phyloP scores from a whole-genome alignment of 2,888 invertebrate genomes.

The Venustoraphidia nigricollis region DNA sequence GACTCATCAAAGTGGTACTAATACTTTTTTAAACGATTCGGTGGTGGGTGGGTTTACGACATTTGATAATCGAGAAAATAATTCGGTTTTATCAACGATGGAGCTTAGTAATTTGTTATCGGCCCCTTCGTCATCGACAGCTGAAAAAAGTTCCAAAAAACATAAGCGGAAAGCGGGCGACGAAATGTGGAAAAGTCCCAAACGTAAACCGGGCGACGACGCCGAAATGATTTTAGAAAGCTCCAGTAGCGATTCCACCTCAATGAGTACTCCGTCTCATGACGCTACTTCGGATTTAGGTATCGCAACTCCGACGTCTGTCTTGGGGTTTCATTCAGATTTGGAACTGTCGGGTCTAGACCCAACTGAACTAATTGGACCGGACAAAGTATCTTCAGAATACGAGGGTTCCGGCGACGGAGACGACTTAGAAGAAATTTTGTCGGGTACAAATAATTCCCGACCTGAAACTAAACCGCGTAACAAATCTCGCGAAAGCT shows the following conservation, averaged over 20 bases:
- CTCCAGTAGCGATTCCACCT: conserved; percentile 46
- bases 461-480: conserved; percentile 36
- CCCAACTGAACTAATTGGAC: conserved; percentile 35
- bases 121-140: conserved; percentile 17
- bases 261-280: conserved; percentile 35
- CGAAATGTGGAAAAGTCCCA: conserved; percentile 44
- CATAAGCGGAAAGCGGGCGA: conserved; percentile 45
- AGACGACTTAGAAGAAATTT: conserved; percentile 40
- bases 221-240: conserved; percentile 43
- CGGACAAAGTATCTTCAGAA: conserved; percentile 33
- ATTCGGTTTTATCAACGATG: conserved; percentile 17
- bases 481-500: conserved; percentile 34
- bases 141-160: conserved; percentile 34
- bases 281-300: conserved; percentile 31
- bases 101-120: conserved; percentile 17
- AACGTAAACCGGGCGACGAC: conserved; percentile 38
- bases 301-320: conserved; percentile 33
- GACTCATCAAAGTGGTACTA: conserved; percentile 4
- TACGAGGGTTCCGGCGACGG: conserved; percentile 44
- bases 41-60: conserved; percentile 26
- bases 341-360: conserved; percentile 47
- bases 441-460: conserved; percentile 12
- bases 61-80: conserved; percentile 20
- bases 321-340: conserved; percentile 43
- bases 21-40: conserved; percentile 25